Conservation (phyloP, 2,797 vertebrate species). For the Sebastes steindachneri region DNA sequence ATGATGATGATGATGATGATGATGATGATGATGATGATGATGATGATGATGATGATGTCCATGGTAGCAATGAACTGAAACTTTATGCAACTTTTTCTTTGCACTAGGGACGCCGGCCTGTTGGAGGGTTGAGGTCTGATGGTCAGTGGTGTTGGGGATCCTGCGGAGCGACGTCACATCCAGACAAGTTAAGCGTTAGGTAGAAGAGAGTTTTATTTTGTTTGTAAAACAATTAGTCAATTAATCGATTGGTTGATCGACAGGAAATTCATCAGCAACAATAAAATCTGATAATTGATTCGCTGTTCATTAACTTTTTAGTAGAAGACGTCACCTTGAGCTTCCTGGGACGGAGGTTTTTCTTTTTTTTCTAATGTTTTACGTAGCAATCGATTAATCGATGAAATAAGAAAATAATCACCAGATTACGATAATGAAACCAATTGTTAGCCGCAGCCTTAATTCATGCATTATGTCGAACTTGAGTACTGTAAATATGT, state of each 20-base stretch:
- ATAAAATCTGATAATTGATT: too few species aligned
- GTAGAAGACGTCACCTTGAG: background rate
- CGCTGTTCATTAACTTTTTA: too few species aligned
- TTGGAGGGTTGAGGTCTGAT: conserved; percentile 52
- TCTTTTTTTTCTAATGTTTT: background rate
- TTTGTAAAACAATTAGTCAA: background rate
- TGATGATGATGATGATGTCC: conserved; percentile 16
- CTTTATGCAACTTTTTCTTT: conserved; percentile 79
- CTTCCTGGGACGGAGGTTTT: background rate
- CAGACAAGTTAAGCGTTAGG: background rate
- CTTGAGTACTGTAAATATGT: background rate
- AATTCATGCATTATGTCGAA: background rate
- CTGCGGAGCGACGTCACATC: background rate
- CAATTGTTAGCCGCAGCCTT: background rate
- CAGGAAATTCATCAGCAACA: background rate
- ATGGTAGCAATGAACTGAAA: conserved; percentile 59
- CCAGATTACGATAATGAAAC: background rate
- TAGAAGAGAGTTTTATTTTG: background rate
- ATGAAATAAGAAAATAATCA: too few species aligned
- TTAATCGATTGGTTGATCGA: background rate
- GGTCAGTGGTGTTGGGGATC: conserved; percentile 62
- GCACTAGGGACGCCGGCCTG: conserved; percentile 64
- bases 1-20: background rate
- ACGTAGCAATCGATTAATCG: too few species aligned
- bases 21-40: background rate